Base-by-base conservation (phyloP, 2,888 invertebrate species). In the Salticus scenicus region DNA sequence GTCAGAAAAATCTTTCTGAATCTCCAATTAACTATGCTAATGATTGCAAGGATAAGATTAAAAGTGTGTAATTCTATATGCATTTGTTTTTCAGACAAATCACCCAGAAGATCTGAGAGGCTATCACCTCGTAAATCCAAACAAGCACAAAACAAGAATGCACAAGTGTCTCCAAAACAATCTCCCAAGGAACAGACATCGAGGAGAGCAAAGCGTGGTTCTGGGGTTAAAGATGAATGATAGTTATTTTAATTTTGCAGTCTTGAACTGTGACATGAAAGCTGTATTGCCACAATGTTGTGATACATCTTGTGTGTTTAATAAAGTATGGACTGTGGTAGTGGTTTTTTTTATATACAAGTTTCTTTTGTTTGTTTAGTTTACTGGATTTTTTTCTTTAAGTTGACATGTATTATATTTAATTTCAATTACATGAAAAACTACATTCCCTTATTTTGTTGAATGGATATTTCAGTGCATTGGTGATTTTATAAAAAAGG, bases 151-250 rank as follows among this genome's bases (percentile, higher is more conserved):
- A 27, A 30, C 12, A 82, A 76, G 37, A 70, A 76, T 63, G 63
- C 63, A n/a, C 73, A 74, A 14, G 20, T 27, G 12, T 82, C 82
- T 0, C 82, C 82, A 0, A 81, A 74, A 47, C 66, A 41, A 27
- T 31, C 72, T 30, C 79, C 73, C 1, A 66, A 80, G 24, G 64
- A 82, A 30, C 64, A 41, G 10, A 82, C 75, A 14, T 72, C 72
- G 17, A 33, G 83, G 51, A 77, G 51, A 51, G 77, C 71, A 4
- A 83, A 83, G 27, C 47, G 83, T 41, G 83, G 83, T 7, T 72
- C 66, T 12, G 67, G 71, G 20, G 82, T 57, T 24, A 74, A 82
- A 71, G 74, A 75, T 63, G 20, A n/a, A n/a, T 37, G 28, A 67
- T 67, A 67, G 31, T 67, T 17, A 33, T 67, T 67, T 67, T n/a